Evolutionary conservation across 1,140 invertebrate species (phyloP), one percentile per base, ranked within the genome.

Genomic region (Drosophila repleta): DNA sequence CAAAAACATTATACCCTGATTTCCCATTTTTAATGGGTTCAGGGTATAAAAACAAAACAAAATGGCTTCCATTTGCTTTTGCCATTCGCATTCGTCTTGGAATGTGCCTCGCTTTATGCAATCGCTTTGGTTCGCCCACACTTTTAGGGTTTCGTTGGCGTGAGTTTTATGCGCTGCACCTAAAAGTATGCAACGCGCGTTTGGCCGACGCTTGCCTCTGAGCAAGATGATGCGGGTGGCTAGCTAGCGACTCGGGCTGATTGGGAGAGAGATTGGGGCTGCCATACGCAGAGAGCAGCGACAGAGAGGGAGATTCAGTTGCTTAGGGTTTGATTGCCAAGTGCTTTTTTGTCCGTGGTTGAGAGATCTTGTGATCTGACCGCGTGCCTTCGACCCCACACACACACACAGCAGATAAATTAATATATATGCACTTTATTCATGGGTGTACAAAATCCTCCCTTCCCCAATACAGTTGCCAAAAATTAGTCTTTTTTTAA

Each of bases 321-420:
- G 32, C 2, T 13, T 11, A 35, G 7, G 20, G 35, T 21, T 8
- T 61, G 78, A 37, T 37, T 69, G 74, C 81, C 80, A 79, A 83
- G 32, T 68, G 62, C 45, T 49, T 52, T 51, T 57, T 45, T 62
- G 46, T 17, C 41, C 55, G 63, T 57, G 49, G 43, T 67, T 55
- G 21, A 60, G 56, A 67, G 66, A 87, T 85, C 81, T 85, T 82
- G 81, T 85, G 81, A 85, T 85, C 74, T 85, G 57, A 60, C 68
- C 67, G 76, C 73, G 68, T 85, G 76, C 61, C 73, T 52, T 76
- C 76, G 60, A 45, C 15, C 18, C 2, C 17, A 13, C 17, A 6
- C 6, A 21, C 29, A 11, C n/a, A 6, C 8, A 58, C 45, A n/a
- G 17, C 1, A 7, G 4, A 46, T 11, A 15, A 3, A 43, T 15